Base-by-base conservation (phyloP, 2,888 invertebrate species). In the Drosophila crucigera region DNA sequence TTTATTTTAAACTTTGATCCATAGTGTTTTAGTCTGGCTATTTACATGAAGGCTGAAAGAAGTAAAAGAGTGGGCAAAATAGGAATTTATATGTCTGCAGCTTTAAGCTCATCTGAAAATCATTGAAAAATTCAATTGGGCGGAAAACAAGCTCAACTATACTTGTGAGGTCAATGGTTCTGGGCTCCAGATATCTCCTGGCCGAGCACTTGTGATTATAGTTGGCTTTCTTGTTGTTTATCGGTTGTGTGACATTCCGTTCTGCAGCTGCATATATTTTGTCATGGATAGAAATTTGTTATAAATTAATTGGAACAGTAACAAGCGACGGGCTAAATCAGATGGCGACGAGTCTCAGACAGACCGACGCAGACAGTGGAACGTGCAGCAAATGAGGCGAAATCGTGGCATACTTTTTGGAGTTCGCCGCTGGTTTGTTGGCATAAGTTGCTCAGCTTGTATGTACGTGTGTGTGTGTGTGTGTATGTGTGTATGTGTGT, bases 321-420 rank as follows among this genome's bases (percentile, higher is more conserved):
- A 64, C 49, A 66, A 71, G 58, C 50, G 47, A 19, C 61, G 43
- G 50, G 49, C 33, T 16, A 25, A 31, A 31, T 62, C 59, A 30
- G 59, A 55, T 60, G 72, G 22, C 22, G 55, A 50, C 54, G 63
- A 56, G 53, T 65, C 67, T 56, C 58, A 68, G 68, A 37, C 11
- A 4, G 28, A 58, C 3, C 3, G 4, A n/a, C 25, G 53, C 65
- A 31, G 25, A 49, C 37, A 25, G 64, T 47, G 62, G 52, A 58
- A 61, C 52, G 61, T 65, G 67, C 63, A 68, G 75, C 88, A 87
- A 88, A 87, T 87, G 90, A 90, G 82, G 80, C 90, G 73, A 78
- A 84, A 83, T 70, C 75, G 80, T 87, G 90, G 85, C 88, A 87
- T 75, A 90, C 82, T 83, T 88, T 89, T 76, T 31, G 75, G 71